Evolutionary conservation across 2,113 vertebrate genomes (phyloP).

Genomic region (Siniperca chuatsi): DNA sequence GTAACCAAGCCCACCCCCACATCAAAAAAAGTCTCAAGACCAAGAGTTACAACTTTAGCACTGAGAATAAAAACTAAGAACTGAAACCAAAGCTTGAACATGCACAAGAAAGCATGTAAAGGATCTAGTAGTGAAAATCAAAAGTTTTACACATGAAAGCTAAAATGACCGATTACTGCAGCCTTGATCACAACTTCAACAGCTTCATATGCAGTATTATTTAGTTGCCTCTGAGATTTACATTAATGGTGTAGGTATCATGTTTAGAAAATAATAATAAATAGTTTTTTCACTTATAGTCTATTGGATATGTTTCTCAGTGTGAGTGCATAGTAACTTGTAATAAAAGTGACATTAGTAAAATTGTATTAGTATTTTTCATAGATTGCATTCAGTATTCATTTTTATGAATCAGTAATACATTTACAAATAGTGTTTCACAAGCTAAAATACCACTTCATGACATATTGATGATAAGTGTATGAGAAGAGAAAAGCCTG

Average conservation of each 20-base stretch:
- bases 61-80: constrained; percentile 41
- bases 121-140: background rate
- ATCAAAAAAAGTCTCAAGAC: background rate
- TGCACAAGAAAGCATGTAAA: constrained; percentile 10
- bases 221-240: background rate
- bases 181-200: background rate
- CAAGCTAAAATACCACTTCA: constrained; percentile 6
- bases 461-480: constrained; percentile 3
- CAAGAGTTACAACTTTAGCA: background rate
- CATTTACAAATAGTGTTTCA: constrained; percentile 3
- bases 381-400: background rate
- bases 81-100: constrained; percentile 6
- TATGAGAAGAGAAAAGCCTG: constrained; percentile 8
- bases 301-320: background rate
- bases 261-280: background rate
- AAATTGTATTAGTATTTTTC: background rate
- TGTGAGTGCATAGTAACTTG: background rate
- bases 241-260: background rate
- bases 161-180: background rate
- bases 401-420: background rate
- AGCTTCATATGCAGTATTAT: background rate
- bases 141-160: background rate
- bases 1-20: background rate
- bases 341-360: background rate
- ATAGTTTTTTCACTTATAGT: background rate